These are phyloP conservation scores for Meteorus colon DNA, from an alignment of 2,888 invertebrate genomes.

Conservation along the genomic window DNA sequence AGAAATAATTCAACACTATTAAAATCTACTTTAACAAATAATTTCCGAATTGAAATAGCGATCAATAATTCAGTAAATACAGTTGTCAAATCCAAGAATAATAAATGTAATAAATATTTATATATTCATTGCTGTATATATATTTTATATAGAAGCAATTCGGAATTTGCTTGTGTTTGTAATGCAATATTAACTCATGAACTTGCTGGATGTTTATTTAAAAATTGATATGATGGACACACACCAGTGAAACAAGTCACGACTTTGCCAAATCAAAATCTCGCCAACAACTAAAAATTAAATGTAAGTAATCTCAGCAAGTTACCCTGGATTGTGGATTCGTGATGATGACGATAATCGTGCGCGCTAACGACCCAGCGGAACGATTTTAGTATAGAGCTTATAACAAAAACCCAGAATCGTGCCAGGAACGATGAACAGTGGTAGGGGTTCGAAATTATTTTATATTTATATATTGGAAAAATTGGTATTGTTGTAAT, in stretches of 20 bases:
- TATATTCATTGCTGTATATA: not conserved
- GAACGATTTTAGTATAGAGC: conserved; percentile 63
- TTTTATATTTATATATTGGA: conserved; percentile 39
- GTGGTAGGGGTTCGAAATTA: conserved; percentile 50
- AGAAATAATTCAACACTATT: too few relatives aligned
- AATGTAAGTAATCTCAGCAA: conserved; percentile 55
- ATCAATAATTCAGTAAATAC: not conserved
- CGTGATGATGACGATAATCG: conserved; percentile 58
- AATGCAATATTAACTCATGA: not conserved
- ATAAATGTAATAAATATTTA: not conserved
- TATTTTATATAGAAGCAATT: not conserved
- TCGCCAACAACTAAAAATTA: conserved; percentile 65
- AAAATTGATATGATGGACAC: not conserved
- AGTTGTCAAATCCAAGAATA: not conserved
- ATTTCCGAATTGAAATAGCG: too few relatives aligned
- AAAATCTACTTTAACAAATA: too few relatives aligned
- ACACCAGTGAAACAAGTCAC: conserved; percentile 21
- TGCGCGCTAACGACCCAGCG: conserved; percentile 59
- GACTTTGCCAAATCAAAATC: conserved; percentile 67
- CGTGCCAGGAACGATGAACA: conserved; percentile 48
- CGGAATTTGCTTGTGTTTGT: not conserved
- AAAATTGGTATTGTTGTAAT: conserved; percentile 1
- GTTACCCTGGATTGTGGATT: conserved; percentile 42
- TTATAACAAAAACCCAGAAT: conserved; percentile 52
- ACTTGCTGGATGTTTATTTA: not conserved